Base-by-base conservation (phyloP, 2,797 vertebrate species). In the Channa striata region DNA sequence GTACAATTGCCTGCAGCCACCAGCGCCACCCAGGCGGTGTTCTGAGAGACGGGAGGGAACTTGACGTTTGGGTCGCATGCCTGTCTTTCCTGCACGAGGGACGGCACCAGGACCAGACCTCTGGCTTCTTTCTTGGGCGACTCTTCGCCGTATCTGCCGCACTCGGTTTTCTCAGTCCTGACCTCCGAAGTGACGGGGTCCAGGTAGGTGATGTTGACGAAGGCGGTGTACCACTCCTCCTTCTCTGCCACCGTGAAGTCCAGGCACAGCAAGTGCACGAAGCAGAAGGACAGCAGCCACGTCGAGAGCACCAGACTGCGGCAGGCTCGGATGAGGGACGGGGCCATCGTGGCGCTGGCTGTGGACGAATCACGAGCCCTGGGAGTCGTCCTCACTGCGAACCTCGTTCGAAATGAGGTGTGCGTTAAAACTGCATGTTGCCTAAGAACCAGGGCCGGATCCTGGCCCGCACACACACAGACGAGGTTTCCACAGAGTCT, bases 221-320 rank as follows among this genome's bases (percentile, higher is more conserved):
- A 98, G 12, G 98, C 98, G 17, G 98, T 99, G 95, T 99, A 99
- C 98, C 98, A 99, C 72, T 99, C 98, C 90, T 99, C 97, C 85
- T 98, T 99, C 93, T 99, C 97, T 2, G 97, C 97, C 59, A 97
- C 97, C 7, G 97, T 97, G 86, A 98, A 97, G 94, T 98, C 98
- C 95, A 99, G 88, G 84, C 97, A 97, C 76, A 98, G 92, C 91
- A 98, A 87, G 94, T 98, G 97, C 77, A 98, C 96, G 90, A 97
- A 97, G 90, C 96, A 97, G 86, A 97, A 96, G 80, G 97, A 98
- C 77, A 99, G 95, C 91, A 99, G 94, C 96, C 97, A 97, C 93
- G 96, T 97, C 93, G 96, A 97, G 87, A 98, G 95, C 70, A 96
- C 97, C 90, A 98, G 95, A 89, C 96, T 98, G 95, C 96, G 96